Conservation (phyloP, 1,140 invertebrate genomes). For the Parasteatoda tepidariorum region DNA sequence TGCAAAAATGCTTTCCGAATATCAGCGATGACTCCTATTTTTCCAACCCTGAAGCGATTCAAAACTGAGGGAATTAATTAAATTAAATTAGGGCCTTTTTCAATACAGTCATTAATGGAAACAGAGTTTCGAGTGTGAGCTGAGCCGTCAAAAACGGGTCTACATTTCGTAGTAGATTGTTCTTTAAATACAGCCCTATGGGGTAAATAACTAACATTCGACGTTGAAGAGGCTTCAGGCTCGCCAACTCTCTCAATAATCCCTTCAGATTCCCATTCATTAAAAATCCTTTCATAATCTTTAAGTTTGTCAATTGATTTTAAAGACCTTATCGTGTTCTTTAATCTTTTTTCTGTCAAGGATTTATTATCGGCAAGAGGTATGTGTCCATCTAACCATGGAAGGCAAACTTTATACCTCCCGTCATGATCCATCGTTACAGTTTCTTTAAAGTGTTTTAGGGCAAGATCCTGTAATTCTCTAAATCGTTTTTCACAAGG, state of each 20-base stretch:
- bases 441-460: background rate
- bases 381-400: background rate
- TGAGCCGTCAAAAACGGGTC: slow-evolving; percentile 63
- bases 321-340: background rate
- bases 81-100: slow-evolving; percentile 64
- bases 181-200: background rate
- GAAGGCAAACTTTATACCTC: background rate
- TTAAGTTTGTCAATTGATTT: background rate
- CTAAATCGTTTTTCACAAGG: background rate
- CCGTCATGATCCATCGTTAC: background rate
- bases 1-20: slow-evolving; percentile 1
- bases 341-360: background rate
- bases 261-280: background rate
- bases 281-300: background rate
- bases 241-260: slow-evolving; percentile 49
- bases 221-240: no score
- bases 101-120: slow-evolving; percentile 67
- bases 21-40: slow-evolving; percentile 3
- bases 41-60: background rate
- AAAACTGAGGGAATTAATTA: background rate
- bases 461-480: background rate
- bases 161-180: slow-evolving; percentile 48
- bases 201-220: no score
- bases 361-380: background rate
- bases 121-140: slow-evolving; percentile 1